Percentiles rank a stretch among this genome's conserved stretches.
phyloP scores from a whole-genome alignment of 2,888 invertebrate genomes.

The Eustalomyia histrio region DNA sequence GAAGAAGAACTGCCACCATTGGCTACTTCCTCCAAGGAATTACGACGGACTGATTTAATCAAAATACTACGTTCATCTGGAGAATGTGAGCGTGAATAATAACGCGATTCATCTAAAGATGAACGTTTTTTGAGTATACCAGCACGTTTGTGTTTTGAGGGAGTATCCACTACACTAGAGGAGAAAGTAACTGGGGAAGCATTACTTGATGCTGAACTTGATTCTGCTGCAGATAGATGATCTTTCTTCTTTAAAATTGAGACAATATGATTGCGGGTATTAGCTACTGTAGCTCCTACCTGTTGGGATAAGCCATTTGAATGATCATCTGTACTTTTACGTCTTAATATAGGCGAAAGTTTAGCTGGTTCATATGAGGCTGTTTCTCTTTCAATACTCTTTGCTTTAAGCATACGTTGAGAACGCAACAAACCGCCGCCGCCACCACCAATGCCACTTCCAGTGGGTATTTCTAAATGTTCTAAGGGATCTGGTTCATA shows the following conservation, averaged over 20 bases:
- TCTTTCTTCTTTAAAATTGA: slow-evolving; percentile 86
- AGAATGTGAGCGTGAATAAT: slow-evolving; percentile 79
- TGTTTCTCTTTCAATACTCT: slow-evolving; percentile 71
- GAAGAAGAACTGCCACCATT: slow-evolving; percentile 57
- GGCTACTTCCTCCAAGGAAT: slow-evolving; percentile 77
- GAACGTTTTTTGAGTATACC: slow-evolving; percentile 91
- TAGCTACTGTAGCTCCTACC: background rate
- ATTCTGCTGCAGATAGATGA: slow-evolving; percentile 77
- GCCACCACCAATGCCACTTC: slow-evolving; percentile 1
- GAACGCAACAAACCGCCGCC: slow-evolving; percentile 65
- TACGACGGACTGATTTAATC: slow-evolving; percentile 78
- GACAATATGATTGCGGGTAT: slow-evolving; percentile 78
- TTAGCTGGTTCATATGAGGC: slow-evolving; percentile 69
- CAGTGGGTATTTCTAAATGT: slow-evolving; percentile 32
- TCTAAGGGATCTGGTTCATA: slow-evolving; percentile 62
- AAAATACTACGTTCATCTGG: slow-evolving; percentile 79
- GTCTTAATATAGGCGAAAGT: slow-evolving; percentile 73
- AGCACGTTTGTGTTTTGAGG: slow-evolving; percentile 82
- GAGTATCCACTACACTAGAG: slow-evolving; percentile 86
- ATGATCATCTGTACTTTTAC: slow-evolving; percentile 80
- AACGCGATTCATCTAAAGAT: slow-evolving; percentile 86
- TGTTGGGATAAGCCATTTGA: slow-evolving; percentile 34
- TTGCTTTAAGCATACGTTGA: slow-evolving; percentile 70
- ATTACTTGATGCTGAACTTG: slow-evolving; percentile 81
- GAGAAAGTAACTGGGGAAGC: slow-evolving; percentile 90